Percentiles rank a stretch among this genome's conserved stretches.
Conservation (phyloP, 2,888 invertebrate genomes). For the Alviniconcha strummeri region DNA sequence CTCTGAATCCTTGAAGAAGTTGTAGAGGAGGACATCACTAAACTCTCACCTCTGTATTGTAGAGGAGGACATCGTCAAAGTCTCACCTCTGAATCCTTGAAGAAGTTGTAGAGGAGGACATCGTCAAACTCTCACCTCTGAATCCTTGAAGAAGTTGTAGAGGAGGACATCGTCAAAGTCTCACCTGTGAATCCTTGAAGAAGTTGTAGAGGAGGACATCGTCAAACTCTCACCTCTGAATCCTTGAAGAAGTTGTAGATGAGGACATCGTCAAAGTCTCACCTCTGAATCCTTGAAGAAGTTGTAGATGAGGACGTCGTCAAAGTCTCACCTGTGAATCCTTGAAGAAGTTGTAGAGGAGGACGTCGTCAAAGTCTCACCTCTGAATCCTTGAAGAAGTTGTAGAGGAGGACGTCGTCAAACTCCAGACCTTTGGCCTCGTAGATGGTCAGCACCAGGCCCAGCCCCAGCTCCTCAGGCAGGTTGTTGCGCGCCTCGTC, state of each 20-base stretch:
- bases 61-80: slow-evolving; percentile 63
- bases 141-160: slow-evolving; percentile 64
- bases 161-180: slow-evolving; percentile 33
- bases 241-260: slow-evolving; percentile 70
- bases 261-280: slow-evolving; percentile 68
- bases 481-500: slow-evolving; percentile 60
- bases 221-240: slow-evolving; percentile 59
- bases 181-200: slow-evolving; percentile 67
- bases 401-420: slow-evolving; percentile 68
- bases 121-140: slow-evolving; percentile 63
- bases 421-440: slow-evolving; percentile 70
- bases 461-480: slow-evolving; percentile 61
- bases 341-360: slow-evolving; percentile 69
- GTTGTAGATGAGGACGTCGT: slow-evolving; percentile 58
- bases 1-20: slow-evolving; percentile 53
- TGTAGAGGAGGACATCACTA: slow-evolving; percentile 50
- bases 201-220: slow-evolving; percentile 69
- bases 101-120: slow-evolving; percentile 69
- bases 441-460: slow-evolving; percentile 66
- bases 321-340: slow-evolving; percentile 59
- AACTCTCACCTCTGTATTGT: slow-evolving; percentile 62
- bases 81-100: slow-evolving; percentile 65
- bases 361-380: slow-evolving; percentile 60
- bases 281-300: slow-evolving; percentile 49
- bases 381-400: slow-evolving; percentile 69